phyloP scores from a whole-genome alignment of 2,888 invertebrate species.

The Esperia sulphurella region DNA sequence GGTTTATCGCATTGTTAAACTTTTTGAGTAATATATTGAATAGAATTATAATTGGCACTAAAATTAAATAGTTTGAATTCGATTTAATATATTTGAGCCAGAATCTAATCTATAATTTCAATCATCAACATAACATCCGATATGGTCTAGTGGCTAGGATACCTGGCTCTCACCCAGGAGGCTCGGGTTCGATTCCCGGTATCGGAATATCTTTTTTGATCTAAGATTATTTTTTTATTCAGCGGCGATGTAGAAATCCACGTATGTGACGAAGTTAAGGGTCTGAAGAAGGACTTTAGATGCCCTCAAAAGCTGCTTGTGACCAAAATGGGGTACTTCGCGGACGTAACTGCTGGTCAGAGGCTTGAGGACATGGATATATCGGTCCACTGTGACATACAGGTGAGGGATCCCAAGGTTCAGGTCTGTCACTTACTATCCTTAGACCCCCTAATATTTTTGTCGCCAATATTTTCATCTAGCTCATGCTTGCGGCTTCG shows the following conservation, averaged over 20 bases:
- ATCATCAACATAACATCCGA: slow-evolving; percentile 42
- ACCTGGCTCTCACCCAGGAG: slow-evolving; percentile 81
- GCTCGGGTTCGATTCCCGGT: slow-evolving; percentile 81
- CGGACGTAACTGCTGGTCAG: slow-evolving; percentile 91
- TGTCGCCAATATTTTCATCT: too few relatives aligned
- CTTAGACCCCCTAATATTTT: too few relatives aligned
- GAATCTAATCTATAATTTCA: slow-evolving; percentile 12
- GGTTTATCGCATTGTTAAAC: too few relatives aligned
- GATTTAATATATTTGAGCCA: not conserved
- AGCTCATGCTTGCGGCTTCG: too few relatives aligned
- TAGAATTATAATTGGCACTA: too few relatives aligned
- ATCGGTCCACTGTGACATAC: slow-evolving; percentile 97
- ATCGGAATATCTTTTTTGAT: slow-evolving; percentile 61
- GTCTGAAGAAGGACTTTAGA: slow-evolving; percentile 91
- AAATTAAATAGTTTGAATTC: too few relatives aligned
- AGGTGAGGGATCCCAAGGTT: slow-evolving; percentile 75
- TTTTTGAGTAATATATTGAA: too few relatives aligned
- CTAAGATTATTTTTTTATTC: too few relatives aligned
- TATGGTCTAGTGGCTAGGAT: slow-evolving; percentile 83
- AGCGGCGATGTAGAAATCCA: slow-evolving; percentile 94
- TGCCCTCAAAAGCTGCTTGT: slow-evolving; percentile 92
- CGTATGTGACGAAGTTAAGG: slow-evolving; percentile 96
- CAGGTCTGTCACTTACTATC: not conserved
- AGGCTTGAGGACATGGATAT: slow-evolving; percentile 95
- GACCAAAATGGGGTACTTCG: slow-evolving; percentile 97